Conservation (phyloP, 2,797 vertebrate genomes). For the Gouania willdenowi region DNA sequence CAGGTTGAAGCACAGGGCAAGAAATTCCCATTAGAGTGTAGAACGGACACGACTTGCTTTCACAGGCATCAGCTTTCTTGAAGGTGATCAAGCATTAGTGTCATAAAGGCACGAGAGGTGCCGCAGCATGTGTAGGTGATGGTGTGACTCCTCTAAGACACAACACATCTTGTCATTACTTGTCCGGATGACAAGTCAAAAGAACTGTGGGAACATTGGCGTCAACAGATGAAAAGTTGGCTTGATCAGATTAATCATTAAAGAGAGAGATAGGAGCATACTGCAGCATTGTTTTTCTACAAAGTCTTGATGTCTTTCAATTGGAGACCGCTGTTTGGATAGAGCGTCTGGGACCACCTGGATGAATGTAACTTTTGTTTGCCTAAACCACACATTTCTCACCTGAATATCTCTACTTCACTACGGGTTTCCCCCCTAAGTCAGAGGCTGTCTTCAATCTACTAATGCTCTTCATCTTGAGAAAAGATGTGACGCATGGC, state of each 20-base stretch:
- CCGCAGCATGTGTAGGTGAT: conserved; percentile 31
- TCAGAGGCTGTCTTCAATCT: conserved; percentile 65
- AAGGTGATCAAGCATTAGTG: conserved; percentile 16
- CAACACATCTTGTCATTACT: conserved; percentile 76
- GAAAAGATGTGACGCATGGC: conserved; percentile 61
- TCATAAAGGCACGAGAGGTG: conserved; percentile 13
- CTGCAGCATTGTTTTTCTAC: conserved; percentile 57
- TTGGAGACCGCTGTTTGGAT: conserved; percentile 64
- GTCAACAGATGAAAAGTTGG: conserved; percentile 72
- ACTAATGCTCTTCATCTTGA: conserved; percentile 61
- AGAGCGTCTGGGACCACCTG: conserved; percentile 77
- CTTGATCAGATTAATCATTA: conserved; percentile 80
- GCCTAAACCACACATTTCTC: conserved; percentile 65
- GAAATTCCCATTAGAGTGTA: conserved; percentile 10
- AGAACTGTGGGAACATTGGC: conserved; percentile 45
- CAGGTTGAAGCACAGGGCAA: conserved; percentile 11
- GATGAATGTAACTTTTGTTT: conserved; percentile 67
- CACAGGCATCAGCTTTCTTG: not conserved
- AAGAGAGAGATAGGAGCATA: conserved; percentile 63
- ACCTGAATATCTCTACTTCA: conserved; percentile 61
- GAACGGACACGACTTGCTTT: not conserved
- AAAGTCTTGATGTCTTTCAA: conserved; percentile 53
- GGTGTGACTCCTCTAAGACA: conserved; percentile 61
- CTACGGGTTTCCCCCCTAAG: conserved; percentile 45
- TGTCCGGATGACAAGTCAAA: conserved; percentile 61